A percentile compares a stretch with the other conserved stretches of the same genome.
These are phyloP conservation scores for Antechinus flavipes DNA, from an alignment of 2,113 vertebrate genomes.

Conservation along the genomic window DNA sequence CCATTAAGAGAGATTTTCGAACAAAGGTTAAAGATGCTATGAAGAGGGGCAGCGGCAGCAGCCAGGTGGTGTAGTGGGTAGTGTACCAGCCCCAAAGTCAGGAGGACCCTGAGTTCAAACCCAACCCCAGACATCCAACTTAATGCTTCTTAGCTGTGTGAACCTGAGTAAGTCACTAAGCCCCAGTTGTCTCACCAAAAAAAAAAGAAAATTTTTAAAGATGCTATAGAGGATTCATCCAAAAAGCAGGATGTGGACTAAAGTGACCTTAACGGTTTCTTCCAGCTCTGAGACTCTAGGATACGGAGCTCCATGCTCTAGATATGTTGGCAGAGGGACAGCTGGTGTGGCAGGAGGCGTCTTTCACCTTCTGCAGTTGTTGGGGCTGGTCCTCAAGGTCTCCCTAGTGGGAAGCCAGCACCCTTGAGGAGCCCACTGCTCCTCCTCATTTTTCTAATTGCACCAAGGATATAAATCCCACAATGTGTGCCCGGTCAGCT, in stretches of 20 bases:
- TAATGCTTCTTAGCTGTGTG: no score
- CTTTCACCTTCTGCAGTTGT: slow-evolving; percentile 1
- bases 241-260: not conserved
- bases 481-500: slow-evolving; percentile 71
- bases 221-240: not conserved
- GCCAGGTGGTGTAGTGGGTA: no score
- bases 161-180: no score
- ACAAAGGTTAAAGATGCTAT: not conserved
- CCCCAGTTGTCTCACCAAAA: no score
- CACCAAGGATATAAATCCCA: slow-evolving; percentile 61
- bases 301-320: not conserved
- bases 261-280: not conserved
- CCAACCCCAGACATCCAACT: no score
- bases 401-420: not conserved
- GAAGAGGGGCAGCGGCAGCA: no score
- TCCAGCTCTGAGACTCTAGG: not conserved
- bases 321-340: no score
- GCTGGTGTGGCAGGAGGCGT: not conserved
- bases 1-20: not conserved
- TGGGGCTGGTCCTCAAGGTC: not conserved
- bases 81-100: no score
- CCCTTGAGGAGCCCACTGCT: not conserved
- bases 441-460: slow-evolving; percentile 50
- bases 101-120: no score
- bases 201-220: not conserved